phyloP scores from a whole-genome alignment of 2,888 invertebrate genomes.

The Geotrupes spiniger region DNA sequence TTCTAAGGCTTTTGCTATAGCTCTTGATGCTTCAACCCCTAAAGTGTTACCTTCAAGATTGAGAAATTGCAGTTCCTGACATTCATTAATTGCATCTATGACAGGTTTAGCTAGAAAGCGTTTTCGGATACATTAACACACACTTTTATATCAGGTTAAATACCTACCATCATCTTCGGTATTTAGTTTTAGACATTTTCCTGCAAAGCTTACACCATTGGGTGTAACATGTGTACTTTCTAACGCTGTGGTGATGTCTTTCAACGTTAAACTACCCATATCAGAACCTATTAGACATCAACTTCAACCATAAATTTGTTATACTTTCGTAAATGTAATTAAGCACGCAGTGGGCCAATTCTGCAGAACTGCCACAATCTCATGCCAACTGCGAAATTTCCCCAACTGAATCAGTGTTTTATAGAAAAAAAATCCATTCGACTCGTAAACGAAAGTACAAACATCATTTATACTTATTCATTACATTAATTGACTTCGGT shows the following conservation, averaged over 20 bases:
- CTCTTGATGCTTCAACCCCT: conserved; percentile 84
- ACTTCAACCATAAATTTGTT: too few species aligned
- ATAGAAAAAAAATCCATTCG: too few species aligned
- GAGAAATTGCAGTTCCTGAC: conserved; percentile 67
- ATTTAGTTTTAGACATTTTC: conserved; percentile 74
- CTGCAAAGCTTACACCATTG: conserved; percentile 77
- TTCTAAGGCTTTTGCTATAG: conserved; percentile 76
- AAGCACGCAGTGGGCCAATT: too few species aligned
- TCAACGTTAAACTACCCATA: conserved; percentile 50
- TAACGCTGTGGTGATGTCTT: conserved; percentile 55
- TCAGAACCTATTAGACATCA: too few species aligned
- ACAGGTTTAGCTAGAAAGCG: conserved; percentile 64
- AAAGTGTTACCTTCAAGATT: conserved; percentile 91
- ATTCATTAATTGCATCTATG: conserved; percentile 70
- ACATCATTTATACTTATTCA: too few species aligned
- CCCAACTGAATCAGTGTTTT: too few species aligned
- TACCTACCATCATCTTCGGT: conserved; percentile 73
- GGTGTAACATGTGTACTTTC: conserved; percentile 49
- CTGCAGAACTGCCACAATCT: too few species aligned
- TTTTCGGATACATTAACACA: conserved; percentile 8
- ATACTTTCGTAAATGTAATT: too few species aligned
- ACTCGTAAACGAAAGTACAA: too few species aligned
- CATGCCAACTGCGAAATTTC: too few species aligned
- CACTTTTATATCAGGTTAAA: conserved; percentile 1
- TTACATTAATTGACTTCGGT: too few species aligned